Conservation (phyloP, 2,888 invertebrate genomes). For the Lapara coniferarum region DNA sequence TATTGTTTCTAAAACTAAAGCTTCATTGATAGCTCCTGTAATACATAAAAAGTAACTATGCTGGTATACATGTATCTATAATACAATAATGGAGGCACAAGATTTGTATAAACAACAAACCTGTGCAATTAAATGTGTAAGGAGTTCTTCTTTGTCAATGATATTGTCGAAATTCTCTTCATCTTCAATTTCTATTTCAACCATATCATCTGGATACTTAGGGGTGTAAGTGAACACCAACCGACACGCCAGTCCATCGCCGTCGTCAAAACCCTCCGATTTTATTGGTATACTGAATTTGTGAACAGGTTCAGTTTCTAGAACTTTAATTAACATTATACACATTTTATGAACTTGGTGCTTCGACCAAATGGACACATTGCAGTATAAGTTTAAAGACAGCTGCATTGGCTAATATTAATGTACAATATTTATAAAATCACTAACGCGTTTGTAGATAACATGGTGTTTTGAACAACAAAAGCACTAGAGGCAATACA, state of each 20-base stretch:
- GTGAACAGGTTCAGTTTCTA: constrained; percentile 88
- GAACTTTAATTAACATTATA: constrained; percentile 77
- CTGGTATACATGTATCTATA: not conserved
- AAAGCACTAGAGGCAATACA: not conserved
- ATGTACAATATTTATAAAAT: not conserved
- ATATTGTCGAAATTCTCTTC: constrained; percentile 90
- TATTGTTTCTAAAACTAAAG: not conserved
- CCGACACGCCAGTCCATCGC: constrained; percentile 88
- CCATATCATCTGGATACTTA: constrained; percentile 95
- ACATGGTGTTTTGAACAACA: not conserved
- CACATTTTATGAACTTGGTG: not conserved
- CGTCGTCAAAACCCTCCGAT: constrained; percentile 89
- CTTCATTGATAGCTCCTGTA: no score
- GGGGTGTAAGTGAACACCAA: constrained; percentile 92
- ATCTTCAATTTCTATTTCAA: constrained; percentile 90
- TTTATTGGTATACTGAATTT: constrained; percentile 93
- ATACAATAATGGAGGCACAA: not conserved
- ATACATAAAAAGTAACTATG: not conserved
- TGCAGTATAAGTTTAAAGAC: no score
- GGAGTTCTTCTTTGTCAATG: constrained; percentile 85
- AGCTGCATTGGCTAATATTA: no score
- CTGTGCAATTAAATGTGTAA: constrained; percentile 87
- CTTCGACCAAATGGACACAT: not conserved
- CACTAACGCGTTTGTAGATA: no score
- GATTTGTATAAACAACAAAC: constrained; percentile 61